Conservation (phyloP, 2,797 vertebrate genomes). For the Chelonia mydas region DNA sequence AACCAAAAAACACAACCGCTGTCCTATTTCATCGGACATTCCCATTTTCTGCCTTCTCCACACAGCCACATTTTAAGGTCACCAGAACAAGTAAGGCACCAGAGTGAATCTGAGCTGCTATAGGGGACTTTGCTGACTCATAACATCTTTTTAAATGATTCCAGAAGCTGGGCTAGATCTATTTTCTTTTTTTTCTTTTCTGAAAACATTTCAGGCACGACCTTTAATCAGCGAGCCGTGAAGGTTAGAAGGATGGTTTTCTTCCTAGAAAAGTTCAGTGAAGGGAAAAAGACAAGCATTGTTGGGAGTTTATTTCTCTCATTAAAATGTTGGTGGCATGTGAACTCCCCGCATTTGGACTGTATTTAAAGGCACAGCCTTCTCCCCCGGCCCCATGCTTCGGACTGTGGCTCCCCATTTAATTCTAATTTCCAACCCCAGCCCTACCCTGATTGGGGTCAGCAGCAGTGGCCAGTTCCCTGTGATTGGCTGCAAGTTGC, state of each 20-base stretch:
- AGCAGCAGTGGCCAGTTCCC: not conserved
- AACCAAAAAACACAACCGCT: accelerated
- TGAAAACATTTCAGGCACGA: accelerated
- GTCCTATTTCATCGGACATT: accelerated
- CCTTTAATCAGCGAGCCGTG: not conserved
- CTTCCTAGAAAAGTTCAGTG: accelerated
- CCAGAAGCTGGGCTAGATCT: not conserved
- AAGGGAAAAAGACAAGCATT: not conserved
- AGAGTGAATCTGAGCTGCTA: accelerated
- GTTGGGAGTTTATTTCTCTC: not conserved
- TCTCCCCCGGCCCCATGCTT: not conserved
- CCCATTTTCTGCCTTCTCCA: not conserved
- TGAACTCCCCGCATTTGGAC: accelerated
- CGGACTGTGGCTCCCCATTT: not conserved
- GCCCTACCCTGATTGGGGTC: not conserved
- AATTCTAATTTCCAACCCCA: not conserved
- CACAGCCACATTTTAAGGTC: accelerated
- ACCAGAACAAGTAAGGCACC: accelerated
- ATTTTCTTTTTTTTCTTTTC: not conserved
- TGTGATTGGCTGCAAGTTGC: not conserved
- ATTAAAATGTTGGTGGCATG: not conserved
- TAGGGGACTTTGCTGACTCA: not conserved
- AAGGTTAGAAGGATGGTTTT: not conserved
- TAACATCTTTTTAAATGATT: not conserved
- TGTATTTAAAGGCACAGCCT: not conserved